Evolutionary conservation across 2,113 vertebrate genomes (phyloP).

Genomic region (Heterochromis multidens): DNA sequence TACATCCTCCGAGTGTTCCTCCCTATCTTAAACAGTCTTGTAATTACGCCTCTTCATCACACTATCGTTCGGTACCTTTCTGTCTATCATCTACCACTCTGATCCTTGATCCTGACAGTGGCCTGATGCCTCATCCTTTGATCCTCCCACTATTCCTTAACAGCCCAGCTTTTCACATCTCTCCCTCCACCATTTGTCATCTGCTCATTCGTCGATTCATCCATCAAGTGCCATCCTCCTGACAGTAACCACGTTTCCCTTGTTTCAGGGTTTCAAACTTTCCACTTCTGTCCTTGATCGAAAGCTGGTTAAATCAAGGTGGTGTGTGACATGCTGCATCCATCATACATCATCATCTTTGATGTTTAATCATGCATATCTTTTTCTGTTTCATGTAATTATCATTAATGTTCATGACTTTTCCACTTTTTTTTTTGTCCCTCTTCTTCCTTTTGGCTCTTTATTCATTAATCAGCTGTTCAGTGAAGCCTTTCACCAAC

Average conservation of each 20-base stretch:
- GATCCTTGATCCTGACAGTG: constrained; percentile 15
- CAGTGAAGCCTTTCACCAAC: accelerated
- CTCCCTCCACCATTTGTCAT: constrained; percentile 6
- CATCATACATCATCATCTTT: background rate
- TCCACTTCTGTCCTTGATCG: constrained; percentile 10
- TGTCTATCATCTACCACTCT: constrained; percentile 19
- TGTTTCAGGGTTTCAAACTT: constrained; percentile 33
- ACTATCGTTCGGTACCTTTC: constrained; percentile 4
- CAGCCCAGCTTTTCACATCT: background rate
- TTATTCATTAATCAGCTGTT: background rate
- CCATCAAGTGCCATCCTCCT: constrained; percentile 6
- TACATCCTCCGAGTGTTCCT: constrained; percentile 26
- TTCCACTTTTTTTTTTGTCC: background rate
- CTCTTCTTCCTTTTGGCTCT: background rate
- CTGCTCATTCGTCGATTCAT: constrained; percentile 5
- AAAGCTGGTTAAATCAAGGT: constrained; percentile 2
- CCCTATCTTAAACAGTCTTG: constrained; percentile 51
- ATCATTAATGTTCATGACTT: background rate
- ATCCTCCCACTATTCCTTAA: background rate
- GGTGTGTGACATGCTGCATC: constrained; percentile 1
- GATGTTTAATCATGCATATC: background rate
- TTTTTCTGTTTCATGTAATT: background rate
- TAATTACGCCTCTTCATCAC: constrained; percentile 53
- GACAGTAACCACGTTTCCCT: background rate
- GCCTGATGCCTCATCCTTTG: constrained; percentile 24